A percentile compares a stretch with the other conserved stretches of the same genome.
phyloP scores from a whole-genome alignment of 2,888 invertebrate genomes.

The Rhagonycha fulva region DNA sequence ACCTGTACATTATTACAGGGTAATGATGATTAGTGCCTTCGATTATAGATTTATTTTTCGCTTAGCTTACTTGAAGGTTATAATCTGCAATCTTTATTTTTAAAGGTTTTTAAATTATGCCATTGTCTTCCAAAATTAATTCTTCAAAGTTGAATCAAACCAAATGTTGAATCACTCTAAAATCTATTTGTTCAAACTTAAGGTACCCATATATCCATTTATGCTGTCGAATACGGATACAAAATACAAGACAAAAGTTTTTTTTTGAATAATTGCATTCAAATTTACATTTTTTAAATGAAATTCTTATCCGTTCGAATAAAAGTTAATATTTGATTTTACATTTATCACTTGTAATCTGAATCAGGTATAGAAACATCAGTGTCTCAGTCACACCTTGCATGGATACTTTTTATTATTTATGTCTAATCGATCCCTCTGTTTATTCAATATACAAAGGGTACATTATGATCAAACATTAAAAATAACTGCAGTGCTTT shows the following conservation, averaged over 20 bases:
- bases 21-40: background rate
- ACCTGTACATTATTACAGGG: slow-evolving; percentile 6
- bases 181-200: no score
- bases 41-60: background rate
- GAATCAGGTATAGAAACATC: slow-evolving; percentile 22
- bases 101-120: background rate
- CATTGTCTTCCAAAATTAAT: background rate
- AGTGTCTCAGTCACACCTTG: slow-evolving; percentile 26
- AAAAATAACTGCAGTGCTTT: slow-evolving; percentile 27
- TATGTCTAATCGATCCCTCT: slow-evolving; percentile 18
- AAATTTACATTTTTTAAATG: background rate
- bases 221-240: no score
- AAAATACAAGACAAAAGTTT: no score
- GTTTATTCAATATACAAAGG: slow-evolving; percentile 20
- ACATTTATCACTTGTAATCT: slow-evolving; percentile 23
- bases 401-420: slow-evolving; percentile 7
- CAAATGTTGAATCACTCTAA: no score
- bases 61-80: background rate
- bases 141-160: no score
- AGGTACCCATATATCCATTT: no score
- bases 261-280: background rate
- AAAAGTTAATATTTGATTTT: background rate
- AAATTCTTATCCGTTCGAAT: background rate
- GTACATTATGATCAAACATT: slow-evolving; percentile 14
- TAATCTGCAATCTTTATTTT: background rate